These are phyloP conservation scores for Synanthedon andrenaeformis DNA, from an alignment of 2,888 invertebrate genomes.

Conservation along the genomic window DNA sequence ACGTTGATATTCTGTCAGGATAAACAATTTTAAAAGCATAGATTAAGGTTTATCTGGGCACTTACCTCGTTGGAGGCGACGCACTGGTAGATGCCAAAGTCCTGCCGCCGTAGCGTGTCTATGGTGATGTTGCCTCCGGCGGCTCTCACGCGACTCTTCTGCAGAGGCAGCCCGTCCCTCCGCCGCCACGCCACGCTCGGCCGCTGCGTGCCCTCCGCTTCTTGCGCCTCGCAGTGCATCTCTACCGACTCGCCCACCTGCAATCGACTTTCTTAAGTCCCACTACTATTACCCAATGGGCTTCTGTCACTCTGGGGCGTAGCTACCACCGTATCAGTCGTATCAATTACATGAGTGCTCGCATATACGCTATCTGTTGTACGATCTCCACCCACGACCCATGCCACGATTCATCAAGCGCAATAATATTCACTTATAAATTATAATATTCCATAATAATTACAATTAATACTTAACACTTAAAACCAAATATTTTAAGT, in stretches of 20 bases:
- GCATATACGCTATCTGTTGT: too few relatives aligned
- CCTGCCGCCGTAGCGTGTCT: slow-evolving; percentile 85
- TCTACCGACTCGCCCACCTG: slow-evolving; percentile 88
- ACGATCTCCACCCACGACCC: too few relatives aligned
- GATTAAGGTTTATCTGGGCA: too few relatives aligned
- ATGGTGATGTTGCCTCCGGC: slow-evolving; percentile 93
- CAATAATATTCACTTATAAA: too few relatives aligned
- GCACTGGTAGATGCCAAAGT: slow-evolving; percentile 97
- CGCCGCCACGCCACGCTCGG: slow-evolving; percentile 93
- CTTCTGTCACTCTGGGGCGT: neutral
- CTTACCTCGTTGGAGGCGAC: slow-evolving; percentile 87
- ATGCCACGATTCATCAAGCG: too few relatives aligned
- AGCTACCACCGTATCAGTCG: too few relatives aligned
- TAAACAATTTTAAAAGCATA: too few relatives aligned
- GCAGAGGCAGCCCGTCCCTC: slow-evolving; percentile 84
- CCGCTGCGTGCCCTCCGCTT: slow-evolving; percentile 91
- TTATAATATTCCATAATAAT: too few relatives aligned
- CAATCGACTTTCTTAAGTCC: neutral
- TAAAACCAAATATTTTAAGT: too few relatives aligned
- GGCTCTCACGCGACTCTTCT: slow-evolving; percentile 82
- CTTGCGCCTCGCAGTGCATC: slow-evolving; percentile 94
- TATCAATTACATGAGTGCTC: too few relatives aligned
- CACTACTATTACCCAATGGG: neutral
- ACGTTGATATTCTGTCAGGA: too few relatives aligned
- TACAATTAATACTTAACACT: too few relatives aligned